Evolutionary conservation across 2,113 vertebrate species (phyloP), one percentile per base, ranked within the genome.

Genomic region (Callospermophilus lateralis): DNA sequence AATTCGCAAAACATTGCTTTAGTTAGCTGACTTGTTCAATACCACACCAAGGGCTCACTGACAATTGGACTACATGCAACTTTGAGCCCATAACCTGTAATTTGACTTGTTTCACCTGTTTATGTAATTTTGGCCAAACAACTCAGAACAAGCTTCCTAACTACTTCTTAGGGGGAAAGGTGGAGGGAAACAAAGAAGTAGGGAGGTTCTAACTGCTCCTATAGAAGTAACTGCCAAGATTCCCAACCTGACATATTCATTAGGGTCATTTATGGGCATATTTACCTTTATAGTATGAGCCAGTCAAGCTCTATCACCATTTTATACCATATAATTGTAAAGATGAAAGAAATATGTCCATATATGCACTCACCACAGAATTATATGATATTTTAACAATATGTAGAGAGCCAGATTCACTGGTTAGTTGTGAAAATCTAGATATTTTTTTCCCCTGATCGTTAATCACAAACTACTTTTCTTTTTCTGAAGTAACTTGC

Each of bases 261-360:
- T 96, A 98, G 28, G 81, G 72, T 42, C 76, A 94, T 98, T 98
- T 98, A 97, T 96, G 65, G 84, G 92, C 92, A 97, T 95, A 95
- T 98, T 96, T 97, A 96, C 98, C 95, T 98, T 97, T 94, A 92
- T 92, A 93, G 88, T 85, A 83, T 61, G 93, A 97, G 92, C 93
- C 97, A 98, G 63, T 48, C 92, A 68, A 92, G 93, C 55, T 97
- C 73, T 97, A 97, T 95, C 96, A 97, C 17, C 48, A 94, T 91
- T 98, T 98, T 98, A 97, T 81, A 17, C 8, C 63, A 96, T 97
- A 67, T 94, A 93, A 98, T 98, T 93, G 85, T 84, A 98, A 98
- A 97, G 96, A 98, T 84, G 84, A 97, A 98, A 96, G 92, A 98
- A 96, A 96, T 97, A 96, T 67, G 78, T 96, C 74, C 95, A 88